Evolutionary conservation across 1,140 invertebrate species (phyloP), one percentile per base, ranked within the genome.

Genomic region (Pogonomyrmex barbatus): DNA sequence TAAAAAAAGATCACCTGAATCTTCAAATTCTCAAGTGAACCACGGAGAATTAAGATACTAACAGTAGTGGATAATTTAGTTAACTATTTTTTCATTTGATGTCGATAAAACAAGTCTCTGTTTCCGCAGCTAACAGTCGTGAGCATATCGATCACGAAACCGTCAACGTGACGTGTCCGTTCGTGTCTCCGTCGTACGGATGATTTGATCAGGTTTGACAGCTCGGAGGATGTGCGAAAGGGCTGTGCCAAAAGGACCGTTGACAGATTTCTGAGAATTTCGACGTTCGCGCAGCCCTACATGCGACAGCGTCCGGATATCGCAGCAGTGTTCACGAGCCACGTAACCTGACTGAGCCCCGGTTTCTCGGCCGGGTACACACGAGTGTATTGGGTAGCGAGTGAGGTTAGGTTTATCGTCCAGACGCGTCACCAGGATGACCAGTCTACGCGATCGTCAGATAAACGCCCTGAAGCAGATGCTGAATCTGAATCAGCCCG

Each of bases 401-500:
- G 30, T 0, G 58, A 58, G 78, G 58, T 70, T 67, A 87, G 86
- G 39, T 89, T 73, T 68, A 58, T 47, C 42, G 45, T 17, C 24
- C 54, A 63, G 68, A 33, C 10, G 10, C 58, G 60, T 47, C 65
- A 97, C 97, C 24, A 24, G 24, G 97, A 93, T 96, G 87, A n/a
- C n/a, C n/a, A 97, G 96, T 67, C 94, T 97, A 94, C 95, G 97
- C 82, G 97, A 97, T 91, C 96, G 96, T 87, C 97, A 97, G 95
- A 96, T 97, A 91, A 97, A 96, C 96, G 98, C 98, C 87, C 95
- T 99, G 73, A 98, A 98, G 95, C 98, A 98, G 95, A 99, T 99
- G 98, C 95, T 99, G 68, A 99, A 99, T 96, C 96, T 99, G 75
- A 99, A 99, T 95, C 96, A 97, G 88, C 96, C 97, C 50, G 95